Base-by-base conservation (phyloP, 1,140 invertebrate species). In the Leptinotarsa texana region DNA sequence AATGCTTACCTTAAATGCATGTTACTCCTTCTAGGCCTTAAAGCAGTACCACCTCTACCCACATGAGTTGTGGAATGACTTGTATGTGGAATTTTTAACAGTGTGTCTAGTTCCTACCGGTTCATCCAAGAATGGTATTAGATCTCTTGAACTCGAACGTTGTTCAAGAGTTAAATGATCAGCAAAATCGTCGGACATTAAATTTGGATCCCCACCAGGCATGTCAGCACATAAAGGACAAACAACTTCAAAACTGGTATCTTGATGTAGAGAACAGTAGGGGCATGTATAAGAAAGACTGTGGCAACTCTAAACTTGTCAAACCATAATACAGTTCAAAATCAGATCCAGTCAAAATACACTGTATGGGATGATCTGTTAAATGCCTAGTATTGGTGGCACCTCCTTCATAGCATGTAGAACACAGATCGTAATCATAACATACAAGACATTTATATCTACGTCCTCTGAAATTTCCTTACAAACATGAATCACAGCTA, bases 401-500 rank as follows among this genome's bases (percentile, higher is more conserved):
- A 82, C 96, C 96, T 83, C 93, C 92, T 86, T 99, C 97, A 87
- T 96, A 98, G 87, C 97, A 99, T 82, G 92, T 92, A 82, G 96
- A 94, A 90, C 98, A 99, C 80, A 99, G 90, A 89, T 99, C 98
- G 90, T 98, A 99, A 89, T 99, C 97, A 87, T 97, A 98, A 88
- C 98, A 99, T 82, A 98, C 93, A 85, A 99, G 91, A 90, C 98
- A 99, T 91, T 99, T 99, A 87, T 98, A 99, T 83, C 98, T 92
- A 86, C 95, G 93, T 82, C 97, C 97, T 87, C 94, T 92, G 87
- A 99, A 99, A 89, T 99, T 98, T 85, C 94, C 95, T 89, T 98
- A 98, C 86, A 98, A 91, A 92, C 98, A 99, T 84, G 96, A 96
- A 93, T 99, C 98, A 93, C 98, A 99, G 91, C 96, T 98, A 82